A percentile compares a stretch with the other conserved stretches of the same genome.
phyloP scores from a whole-genome alignment of 2,797 vertebrate genomes.

The Peromyscus melanophrys region DNA sequence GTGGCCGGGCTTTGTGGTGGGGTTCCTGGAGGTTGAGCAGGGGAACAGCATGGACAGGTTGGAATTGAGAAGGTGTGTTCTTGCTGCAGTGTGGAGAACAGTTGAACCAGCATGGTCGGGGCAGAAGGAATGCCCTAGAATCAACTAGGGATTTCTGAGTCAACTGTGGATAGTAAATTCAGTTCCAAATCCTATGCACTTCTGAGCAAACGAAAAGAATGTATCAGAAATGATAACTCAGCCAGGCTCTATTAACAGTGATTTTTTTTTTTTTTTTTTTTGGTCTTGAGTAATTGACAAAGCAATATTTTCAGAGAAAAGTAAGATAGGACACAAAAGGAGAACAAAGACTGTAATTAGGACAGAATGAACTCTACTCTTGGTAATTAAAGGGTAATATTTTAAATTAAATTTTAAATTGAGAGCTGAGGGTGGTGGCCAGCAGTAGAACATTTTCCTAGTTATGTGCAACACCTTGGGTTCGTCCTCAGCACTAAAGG shows the following conservation, averaged over 20 bases:
- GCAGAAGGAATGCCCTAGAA: not conserved
- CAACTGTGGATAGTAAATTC: slow-evolving; percentile 37
- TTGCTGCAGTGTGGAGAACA: not conserved
- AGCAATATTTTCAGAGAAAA: slow-evolving; percentile 52
- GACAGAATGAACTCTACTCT: slow-evolving; percentile 9
- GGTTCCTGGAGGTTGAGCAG: not conserved
- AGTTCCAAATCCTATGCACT: slow-evolving; percentile 6
- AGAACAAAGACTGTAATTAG: slow-evolving; percentile 50
- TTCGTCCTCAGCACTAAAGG: not conserved
- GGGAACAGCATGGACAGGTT: not conserved
- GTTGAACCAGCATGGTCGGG: not conserved
- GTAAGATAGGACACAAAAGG: slow-evolving; percentile 8
- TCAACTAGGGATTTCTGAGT: not conserved
- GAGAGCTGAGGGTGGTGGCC: not conserved
- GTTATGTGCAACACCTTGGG: not conserved
- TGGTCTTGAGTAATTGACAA: slow-evolving; percentile 48
- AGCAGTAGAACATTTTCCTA: not conserved
- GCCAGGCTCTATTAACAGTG: not conserved
- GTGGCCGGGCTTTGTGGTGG: not conserved
- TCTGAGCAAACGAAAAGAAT: slow-evolving; percentile 31
- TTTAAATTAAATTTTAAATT: slow-evolving; percentile 60
- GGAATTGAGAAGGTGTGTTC: not conserved
- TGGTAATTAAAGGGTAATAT: slow-evolving; percentile 45
- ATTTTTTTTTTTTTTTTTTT: not conserved
- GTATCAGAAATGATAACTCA: slow-evolving; percentile 25